Evolutionary conservation across 2,888 invertebrate genomes (phyloP).

Genomic region (Calameuta pallipes): DNA sequence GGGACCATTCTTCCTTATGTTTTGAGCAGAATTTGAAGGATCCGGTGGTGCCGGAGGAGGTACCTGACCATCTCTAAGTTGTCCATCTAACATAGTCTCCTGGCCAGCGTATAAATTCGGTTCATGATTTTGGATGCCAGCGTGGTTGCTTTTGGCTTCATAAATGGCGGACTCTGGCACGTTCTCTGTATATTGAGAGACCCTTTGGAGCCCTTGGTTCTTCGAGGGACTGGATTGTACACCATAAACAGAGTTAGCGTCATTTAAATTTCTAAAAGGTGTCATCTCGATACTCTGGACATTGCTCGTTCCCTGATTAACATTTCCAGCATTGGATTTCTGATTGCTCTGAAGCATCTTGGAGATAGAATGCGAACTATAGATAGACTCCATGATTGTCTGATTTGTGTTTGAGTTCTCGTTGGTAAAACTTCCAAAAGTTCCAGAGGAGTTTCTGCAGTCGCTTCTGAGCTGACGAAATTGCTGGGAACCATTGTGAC

Average conservation of each 20-base stretch:
- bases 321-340: conserved; percentile 29
- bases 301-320: conserved; percentile 30
- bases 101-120: neutral
- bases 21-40: conserved; percentile 28
- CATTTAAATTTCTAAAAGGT: conserved; percentile 40
- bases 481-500: conserved; percentile 9
- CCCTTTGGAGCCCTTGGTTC: conserved; percentile 44
- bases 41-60: conserved; percentile 59
- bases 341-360: conserved; percentile 45
- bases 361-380: conserved; percentile 44
- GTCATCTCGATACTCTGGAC: conserved; percentile 51
- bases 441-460: conserved; percentile 20
- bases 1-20: conserved; percentile 42
- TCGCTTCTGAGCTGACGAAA: conserved; percentile 44
- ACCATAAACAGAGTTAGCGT: conserved; percentile 20
- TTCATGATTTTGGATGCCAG: neutral
- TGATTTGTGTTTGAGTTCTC: conserved; percentile 36
- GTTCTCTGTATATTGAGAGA: conserved; percentile 60
- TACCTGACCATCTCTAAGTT: neutral
- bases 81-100: neutral
- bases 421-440: neutral
- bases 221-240: conserved; percentile 14
- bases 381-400: conserved; percentile 53
- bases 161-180: conserved; percentile 52
- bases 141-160: conserved; percentile 37